Evolutionary conservation across 2,797 vertebrate genomes (phyloP).

Genomic region (Pseudocheirus occidentalis): DNA sequence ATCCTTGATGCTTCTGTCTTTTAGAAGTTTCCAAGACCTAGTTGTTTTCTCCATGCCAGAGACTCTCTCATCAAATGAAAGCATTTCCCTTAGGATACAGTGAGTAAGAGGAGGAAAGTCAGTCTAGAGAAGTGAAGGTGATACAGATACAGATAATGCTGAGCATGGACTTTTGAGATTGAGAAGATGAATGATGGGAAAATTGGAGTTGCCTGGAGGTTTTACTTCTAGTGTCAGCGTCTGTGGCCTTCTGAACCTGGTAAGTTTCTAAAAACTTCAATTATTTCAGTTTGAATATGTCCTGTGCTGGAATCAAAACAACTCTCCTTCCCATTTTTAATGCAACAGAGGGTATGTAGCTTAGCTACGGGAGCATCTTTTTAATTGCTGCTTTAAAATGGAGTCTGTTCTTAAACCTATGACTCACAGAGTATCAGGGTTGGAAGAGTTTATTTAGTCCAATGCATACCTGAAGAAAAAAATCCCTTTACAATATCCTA

Average conservation of each 20-base stretch:
- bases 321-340: neutral
- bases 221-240: neutral
- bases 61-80: conserved; percentile 8
- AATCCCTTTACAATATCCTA: neutral
- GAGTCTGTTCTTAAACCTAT: neutral
- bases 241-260: neutral
- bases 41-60: neutral
- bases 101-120: conserved; percentile 6
- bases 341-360: neutral
- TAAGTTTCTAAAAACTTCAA: neutral
- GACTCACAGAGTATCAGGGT: neutral
- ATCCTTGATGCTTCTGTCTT: neutral
- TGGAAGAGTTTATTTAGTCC: neutral
- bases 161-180: neutral
- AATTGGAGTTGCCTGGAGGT: neutral
- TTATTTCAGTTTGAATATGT: neutral
- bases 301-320: neutral
- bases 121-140: conserved; percentile 1
- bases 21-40: conserved; percentile 33
- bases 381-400: neutral
- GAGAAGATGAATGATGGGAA: neutral
- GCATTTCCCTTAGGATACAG: conserved; percentile 13
- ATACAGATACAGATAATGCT: neutral
- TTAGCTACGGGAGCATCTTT: neutral
- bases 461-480: neutral